Conservation (phyloP, 2,113 vertebrate genomes). For the Chloroceryle aenea region DNA sequence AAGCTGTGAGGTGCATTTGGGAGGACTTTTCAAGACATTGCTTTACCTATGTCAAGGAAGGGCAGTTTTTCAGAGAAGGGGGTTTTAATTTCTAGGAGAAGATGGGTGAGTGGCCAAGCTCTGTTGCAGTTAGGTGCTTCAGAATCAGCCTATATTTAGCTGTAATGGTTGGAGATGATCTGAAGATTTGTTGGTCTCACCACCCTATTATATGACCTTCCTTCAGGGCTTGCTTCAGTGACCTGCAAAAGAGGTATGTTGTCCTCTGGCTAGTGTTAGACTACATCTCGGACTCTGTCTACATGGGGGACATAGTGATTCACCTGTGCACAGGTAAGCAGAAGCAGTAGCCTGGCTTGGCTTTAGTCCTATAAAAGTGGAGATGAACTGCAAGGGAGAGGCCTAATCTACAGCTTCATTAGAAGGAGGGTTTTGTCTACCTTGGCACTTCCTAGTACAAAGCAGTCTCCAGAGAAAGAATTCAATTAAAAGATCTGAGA, state of each 20-base stretch:
- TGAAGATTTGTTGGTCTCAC: neutral
- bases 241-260: slow-evolving; percentile 82
- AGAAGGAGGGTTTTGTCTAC: neutral
- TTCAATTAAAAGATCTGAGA: slow-evolving; percentile 41
- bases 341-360: neutral
- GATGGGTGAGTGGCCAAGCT: neutral
- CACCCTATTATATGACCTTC: neutral
- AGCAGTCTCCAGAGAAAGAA: slow-evolving; percentile 11
- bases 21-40: neutral
- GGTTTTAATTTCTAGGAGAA: neutral
- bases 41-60: neutral
- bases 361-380: neutral
- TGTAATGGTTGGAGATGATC: neutral
- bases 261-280: slow-evolving; percentile 91
- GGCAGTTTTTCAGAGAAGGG: neutral
- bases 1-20: neutral
- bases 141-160: neutral
- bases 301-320: slow-evolving; percentile 85
- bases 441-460: neutral
- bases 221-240: slow-evolving; percentile 90
- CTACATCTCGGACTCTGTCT: slow-evolving; percentile 87
- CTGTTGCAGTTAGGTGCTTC: neutral
- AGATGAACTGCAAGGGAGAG: neutral
- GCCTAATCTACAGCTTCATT: neutral
- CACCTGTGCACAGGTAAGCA: slow-evolving; percentile 88